A percentile compares a stretch with the other conserved stretches of the same genome.
phyloP scores from a whole-genome alignment of 2,113 vertebrate species.

The Rutilus rutilus region DNA sequence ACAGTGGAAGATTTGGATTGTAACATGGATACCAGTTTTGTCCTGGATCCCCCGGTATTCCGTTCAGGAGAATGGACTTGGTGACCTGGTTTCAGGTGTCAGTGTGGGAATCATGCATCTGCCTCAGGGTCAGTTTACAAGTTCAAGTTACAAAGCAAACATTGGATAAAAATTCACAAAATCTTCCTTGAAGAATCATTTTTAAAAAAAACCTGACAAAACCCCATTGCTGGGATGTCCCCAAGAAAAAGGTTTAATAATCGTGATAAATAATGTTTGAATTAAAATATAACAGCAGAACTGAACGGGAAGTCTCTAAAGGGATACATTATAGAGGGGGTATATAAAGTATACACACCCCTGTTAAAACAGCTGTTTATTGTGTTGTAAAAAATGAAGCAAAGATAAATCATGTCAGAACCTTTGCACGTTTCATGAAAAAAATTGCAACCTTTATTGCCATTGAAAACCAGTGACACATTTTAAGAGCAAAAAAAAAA shows the following conservation, averaged over 20 bases:
- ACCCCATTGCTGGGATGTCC: neutral
- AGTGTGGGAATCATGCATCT: conserved; percentile 96
- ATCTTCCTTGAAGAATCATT: neutral
- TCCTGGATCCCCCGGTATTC: conserved; percentile 88
- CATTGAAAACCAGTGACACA: too few species aligned
- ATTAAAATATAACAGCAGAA: neutral
- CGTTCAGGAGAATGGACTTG: conserved; percentile 82
- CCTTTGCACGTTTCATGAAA: too few species aligned
- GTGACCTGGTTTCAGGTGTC: conserved; percentile 86
- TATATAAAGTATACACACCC: too few species aligned
- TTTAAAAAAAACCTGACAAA: neutral
- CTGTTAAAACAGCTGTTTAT: too few species aligned
- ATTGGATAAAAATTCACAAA: neutral
- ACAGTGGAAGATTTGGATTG: conserved; percentile 68
- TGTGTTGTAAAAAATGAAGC: too few species aligned
- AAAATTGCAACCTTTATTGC: too few species aligned
- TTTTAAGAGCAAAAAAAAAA: too few species aligned
- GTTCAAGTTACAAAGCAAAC: neutral
- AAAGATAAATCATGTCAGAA: too few species aligned
- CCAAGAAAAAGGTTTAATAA: neutral
- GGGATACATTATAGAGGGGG: neutral
- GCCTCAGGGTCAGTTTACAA: conserved; percentile 82
- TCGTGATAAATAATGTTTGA: neutral
- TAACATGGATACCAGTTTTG: conserved; percentile 82
- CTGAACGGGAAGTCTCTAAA: neutral